Base-by-base conservation (phyloP, 1,140 invertebrate species). In the Aradophagus sp. region DNA sequence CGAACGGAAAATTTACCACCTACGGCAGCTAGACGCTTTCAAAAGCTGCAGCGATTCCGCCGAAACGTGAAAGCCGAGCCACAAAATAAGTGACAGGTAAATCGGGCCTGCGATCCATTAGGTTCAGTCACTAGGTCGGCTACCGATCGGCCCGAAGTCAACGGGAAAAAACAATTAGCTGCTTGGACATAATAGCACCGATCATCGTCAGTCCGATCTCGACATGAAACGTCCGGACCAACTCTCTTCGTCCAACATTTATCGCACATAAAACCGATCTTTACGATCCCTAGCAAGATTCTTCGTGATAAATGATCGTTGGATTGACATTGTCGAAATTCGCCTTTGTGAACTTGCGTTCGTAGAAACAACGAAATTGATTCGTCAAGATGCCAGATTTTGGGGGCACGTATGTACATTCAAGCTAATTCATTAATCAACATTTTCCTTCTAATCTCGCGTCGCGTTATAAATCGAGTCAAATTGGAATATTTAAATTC, bases 21-120 rank as follows among this genome's bases (percentile, higher is more conserved):
- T 65, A 61, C 47, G 59, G 61, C 47, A 48, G 7, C 12, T 10
- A 53, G 36, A 11, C 50, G 39, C 48, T 65, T 72, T 72, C 20
- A 55, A 66, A 72, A 66, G 61, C 26, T 55, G 68, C n/a, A n/a
- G n/a, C 55, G 55, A 65, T 61, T 70, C 48, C 15, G 48, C 39
- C 38, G 45, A 65, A 65, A 48, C 26, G 31, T 38, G 68, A 68
- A 61, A 55, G 45, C 35, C 15, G n/a, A n/a, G n/a, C n/a, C n/a
- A n/a, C n/a, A n/a, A n/a, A n/a, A n/a, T n/a, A n/a, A n/a, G 15
- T 52, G 17, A 56, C 53, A 62, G 48, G 55, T 65, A 50, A 70
- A 50, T 62, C 41, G 32, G 27, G 8, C 29, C 35, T 17, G 2
- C 29, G 11, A 11, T 29, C 17, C 32, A 45, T 59, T 53, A 34